Conservation (phyloP, 1,140 invertebrate genomes). For the Parapsyche elsis region DNA sequence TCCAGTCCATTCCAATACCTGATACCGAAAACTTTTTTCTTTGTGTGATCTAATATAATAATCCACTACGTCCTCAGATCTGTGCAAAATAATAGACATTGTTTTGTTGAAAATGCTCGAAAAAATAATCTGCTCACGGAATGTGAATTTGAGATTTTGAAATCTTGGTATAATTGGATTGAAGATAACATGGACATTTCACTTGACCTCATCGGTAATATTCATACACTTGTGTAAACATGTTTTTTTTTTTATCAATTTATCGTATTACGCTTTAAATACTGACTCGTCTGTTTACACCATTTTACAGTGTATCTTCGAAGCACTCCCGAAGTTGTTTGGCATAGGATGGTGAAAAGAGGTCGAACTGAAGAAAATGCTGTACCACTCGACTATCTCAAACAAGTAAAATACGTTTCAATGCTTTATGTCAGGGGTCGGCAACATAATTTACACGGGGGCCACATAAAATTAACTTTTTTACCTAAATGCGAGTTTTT, state of each 20-base stretch:
- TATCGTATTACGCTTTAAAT: neutral
- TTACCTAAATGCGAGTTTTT: neutral
- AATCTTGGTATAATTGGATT: constrained; percentile 87
- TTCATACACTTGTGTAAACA: neutral
- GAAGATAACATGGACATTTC: constrained; percentile 76
- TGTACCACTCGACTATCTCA: constrained; percentile 80
- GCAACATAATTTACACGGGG: too few species aligned
- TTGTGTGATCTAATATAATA: too few species aligned
- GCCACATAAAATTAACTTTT: too few species aligned
- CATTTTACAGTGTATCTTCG: constrained; percentile 82
- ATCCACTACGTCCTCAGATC: constrained; percentile 60
- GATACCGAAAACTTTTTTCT: too few species aligned
- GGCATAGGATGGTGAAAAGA: constrained; percentile 80
- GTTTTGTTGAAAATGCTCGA: constrained; percentile 85
- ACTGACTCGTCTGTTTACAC: neutral
- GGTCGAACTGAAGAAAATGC: constrained; percentile 81
- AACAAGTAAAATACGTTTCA: constrained; percentile 67
- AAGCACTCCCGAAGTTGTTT: constrained; percentile 84
- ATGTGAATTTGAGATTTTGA: constrained; percentile 76
- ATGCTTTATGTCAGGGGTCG: neutral
- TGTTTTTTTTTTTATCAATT: neutral
- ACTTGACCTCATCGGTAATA: constrained; percentile 85
- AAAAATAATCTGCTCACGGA: constrained; percentile 67
- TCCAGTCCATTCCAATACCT: neutral
- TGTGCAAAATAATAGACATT: constrained; percentile 70